Base-by-base conservation (phyloP, 2,797 vertebrate species). In the Cossypha niveicapilla region DNA sequence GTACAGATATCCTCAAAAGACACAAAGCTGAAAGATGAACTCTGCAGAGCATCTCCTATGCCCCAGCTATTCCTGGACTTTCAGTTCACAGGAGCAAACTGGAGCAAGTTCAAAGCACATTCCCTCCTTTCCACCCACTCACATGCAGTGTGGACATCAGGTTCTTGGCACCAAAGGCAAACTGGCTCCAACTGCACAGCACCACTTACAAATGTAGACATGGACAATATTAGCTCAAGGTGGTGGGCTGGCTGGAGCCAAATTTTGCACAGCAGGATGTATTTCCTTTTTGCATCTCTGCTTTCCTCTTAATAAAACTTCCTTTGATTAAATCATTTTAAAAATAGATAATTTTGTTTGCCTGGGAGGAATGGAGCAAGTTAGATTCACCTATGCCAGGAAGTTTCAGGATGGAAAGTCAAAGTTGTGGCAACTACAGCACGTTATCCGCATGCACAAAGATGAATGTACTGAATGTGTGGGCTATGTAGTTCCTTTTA, bases 221-320 rank as follows among this genome's bases (percentile, higher is more conserved):
- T 2, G 2, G 54, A 84, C 76, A 92, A 21, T 18, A 47, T 50
- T 27, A 70, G n/a, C n/a, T 81, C 41, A 86, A 61, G 58, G 62
- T 3, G 3, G 34, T n/a, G 50, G n/a, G 45, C 28, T 67, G 24
- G 50, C 68, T 63, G 58, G 50, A 92, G 89, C 42, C 65, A 80
- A 81, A 84, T 80, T 81, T 56, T 50, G 42, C 42, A 57, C 0
- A 0, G 60, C 51, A 91, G 86, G 62, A 87, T 92, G 60, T 58
- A 81, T 81, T 93, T 92, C 86, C 89, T 92, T 77, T 66, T 83
- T 88, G 47, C 9, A 48, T 34, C 63, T 62, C 79, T 88, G 63
- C 23, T 85, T 90, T 70, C 88, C 60, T 77, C 42, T 73, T 56
- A 41, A 68, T 72, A 93, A 77, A 84, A 86, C 68, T 78, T 93